phyloP scores from a whole-genome alignment of 2,113 vertebrate species.

The Lophius piscatorius region DNA sequence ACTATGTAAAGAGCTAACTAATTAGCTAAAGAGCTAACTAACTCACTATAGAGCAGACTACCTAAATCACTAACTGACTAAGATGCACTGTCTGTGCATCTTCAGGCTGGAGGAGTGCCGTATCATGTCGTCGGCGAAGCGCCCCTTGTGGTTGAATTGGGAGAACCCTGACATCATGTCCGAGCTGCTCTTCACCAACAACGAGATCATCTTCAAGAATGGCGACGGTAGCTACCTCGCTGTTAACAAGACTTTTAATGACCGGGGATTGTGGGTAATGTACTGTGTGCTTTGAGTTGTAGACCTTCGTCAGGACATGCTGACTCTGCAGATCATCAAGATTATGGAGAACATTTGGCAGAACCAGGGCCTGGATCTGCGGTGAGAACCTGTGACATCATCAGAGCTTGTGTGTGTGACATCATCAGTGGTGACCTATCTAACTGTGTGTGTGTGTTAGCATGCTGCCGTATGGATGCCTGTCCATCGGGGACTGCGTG shows the following conservation, averaged over 20 bases:
- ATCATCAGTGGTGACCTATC: no score
- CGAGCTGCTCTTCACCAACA: conserved; percentile 97
- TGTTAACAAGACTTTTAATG: no score
- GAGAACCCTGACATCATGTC: conserved; percentile 99
- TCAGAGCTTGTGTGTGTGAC: no score
- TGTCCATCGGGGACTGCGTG: conserved; percentile 96
- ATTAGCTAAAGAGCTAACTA: no score
- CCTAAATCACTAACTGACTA: no score
- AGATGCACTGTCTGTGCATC: no score
- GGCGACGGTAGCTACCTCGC: conserved; percentile 97
- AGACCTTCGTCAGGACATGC: conserved; percentile 98
- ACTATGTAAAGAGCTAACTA: no score
- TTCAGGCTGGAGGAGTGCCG: conserved; percentile 98
- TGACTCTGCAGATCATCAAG: conserved; percentile 97
- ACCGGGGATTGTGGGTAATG: no score
- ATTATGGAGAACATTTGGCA: conserved; percentile 99
- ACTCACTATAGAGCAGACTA: no score
- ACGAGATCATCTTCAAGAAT: conserved; percentile 99
- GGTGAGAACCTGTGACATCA: conserved; percentile 84
- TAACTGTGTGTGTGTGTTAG: no score
- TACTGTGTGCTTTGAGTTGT: conserved; percentile 53
- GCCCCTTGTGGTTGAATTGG: conserved; percentile 97
- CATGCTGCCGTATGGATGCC: conserved; percentile 97
- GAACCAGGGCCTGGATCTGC: conserved; percentile 96
- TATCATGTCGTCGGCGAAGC: conserved; percentile 99